Conservation (phyloP, 2,888 invertebrate species). For the Epirrita christyi region DNA sequence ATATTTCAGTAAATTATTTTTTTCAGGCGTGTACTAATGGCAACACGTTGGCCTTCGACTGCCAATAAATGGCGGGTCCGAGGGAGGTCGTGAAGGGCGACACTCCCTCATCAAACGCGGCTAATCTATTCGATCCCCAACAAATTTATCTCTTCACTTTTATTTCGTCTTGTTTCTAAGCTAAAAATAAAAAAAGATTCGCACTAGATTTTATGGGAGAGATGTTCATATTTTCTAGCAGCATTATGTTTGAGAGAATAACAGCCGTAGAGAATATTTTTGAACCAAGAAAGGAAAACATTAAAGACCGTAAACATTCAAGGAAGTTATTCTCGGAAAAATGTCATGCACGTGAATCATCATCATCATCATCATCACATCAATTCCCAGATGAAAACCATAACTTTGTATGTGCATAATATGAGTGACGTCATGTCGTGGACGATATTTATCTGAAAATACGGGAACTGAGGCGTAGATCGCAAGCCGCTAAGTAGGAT, state of each 20-base stretch:
- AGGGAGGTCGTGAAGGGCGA: conserved; percentile 24
- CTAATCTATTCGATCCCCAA: conserved; percentile 64
- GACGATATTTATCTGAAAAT: too few relatives aligned
- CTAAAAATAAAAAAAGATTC: conserved; percentile 9
- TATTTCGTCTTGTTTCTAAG: conserved; percentile 31
- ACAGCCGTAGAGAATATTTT: neutral
- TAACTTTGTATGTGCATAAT: too few relatives aligned
- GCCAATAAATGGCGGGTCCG: conserved; percentile 31
- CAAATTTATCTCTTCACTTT: conserved; percentile 43
- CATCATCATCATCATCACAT: too few relatives aligned
- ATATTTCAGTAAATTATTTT: conserved; percentile 5
- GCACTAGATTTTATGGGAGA: conserved; percentile 6
- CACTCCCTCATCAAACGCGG: conserved; percentile 47
- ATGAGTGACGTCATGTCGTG: too few relatives aligned
- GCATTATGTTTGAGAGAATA: too few relatives aligned
- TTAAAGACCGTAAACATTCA: too few relatives aligned
- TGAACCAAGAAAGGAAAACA: neutral
- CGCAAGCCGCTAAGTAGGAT: too few relatives aligned
- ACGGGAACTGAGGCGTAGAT: too few relatives aligned
- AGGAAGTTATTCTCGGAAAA: too few relatives aligned
- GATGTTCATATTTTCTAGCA: neutral
- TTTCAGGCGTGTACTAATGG: conserved; percentile 25
- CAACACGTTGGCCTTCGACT: conserved; percentile 22
- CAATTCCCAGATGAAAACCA: too few relatives aligned
- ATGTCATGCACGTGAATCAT: too few relatives aligned